Evolutionary conservation across 2,113 vertebrate species (phyloP), one percentile per base, ranked within the genome.

Genomic region (Eretmochelys imbricata): DNA sequence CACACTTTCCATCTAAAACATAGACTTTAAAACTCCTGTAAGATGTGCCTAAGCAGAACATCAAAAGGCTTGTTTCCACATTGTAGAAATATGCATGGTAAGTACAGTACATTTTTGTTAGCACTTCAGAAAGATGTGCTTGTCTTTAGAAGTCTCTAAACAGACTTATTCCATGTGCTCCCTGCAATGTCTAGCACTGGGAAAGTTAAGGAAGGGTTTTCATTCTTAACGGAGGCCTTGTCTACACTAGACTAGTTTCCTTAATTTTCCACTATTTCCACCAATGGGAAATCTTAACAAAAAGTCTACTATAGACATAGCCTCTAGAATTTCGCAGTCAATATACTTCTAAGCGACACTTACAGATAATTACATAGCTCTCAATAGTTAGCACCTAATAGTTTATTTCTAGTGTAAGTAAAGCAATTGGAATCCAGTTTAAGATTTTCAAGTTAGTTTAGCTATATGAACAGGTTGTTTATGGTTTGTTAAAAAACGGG

Each of bases 101-200:
- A 97, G 95, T 97, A 79, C 38, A 2, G 17, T 12, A 51, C 35
- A 31, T 88, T 49, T 93, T 72, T 82, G 53, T 42, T 72, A 80
- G 69, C 16, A n/a, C 46, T n/a, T 57, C 78, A 31, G 42, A 78
- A 79, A 81, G 54, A 3, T 0, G 3, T 53, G 55, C 83, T 94
- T 94, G 48, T 51, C 79, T 31, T 88, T 69, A 78, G 27, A 90
- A 94, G 72, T 22, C 9, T 90, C 51, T 0, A 11, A 6, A 54
- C 20, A 29, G n/a, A 16, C 49, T 51, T 83, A 80, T n/a, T 69
- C 51, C 35, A 31, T 84, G 4, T 38, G 35, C 51, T 96, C 78
- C 51, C 51, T 90, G 65, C 65, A 91, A 6, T 35, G 3, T 3
- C n/a, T 42, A 65, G 46, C 14, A 0, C 1, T 51, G 85, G 4